A percentile compares a stretch with the other conserved stretches of the same genome.
Conservation (phyloP, 2,888 invertebrate genomes). For the Mayetiola destructor region DNA sequence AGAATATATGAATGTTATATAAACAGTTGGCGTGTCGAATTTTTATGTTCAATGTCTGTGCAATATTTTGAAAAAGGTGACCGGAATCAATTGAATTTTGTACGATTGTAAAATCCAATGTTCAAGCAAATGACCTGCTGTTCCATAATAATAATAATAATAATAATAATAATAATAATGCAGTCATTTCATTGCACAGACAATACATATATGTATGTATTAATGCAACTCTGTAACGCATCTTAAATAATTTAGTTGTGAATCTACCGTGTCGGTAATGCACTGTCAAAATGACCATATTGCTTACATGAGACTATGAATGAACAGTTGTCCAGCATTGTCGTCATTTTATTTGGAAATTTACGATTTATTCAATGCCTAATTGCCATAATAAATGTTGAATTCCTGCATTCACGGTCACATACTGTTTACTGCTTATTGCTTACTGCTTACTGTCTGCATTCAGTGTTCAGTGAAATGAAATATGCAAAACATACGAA, state of each 20-base stretch:
- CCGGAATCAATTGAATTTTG: background rate
- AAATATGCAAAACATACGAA: too few species aligned
- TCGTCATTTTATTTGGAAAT: constrained; percentile 2
- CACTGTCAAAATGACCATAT: background rate
- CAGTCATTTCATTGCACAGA: background rate
- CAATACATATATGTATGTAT: background rate
- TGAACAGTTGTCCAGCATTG: background rate
- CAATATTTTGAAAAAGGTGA: too few species aligned
- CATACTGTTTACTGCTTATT: too few species aligned
- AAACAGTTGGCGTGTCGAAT: too few species aligned
- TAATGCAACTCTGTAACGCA: background rate
- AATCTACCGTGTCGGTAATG: too few species aligned
- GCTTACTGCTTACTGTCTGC: too few species aligned
- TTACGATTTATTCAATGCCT: background rate
- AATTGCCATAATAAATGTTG: background rate
- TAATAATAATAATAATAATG: too few species aligned
- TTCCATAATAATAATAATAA: too few species aligned
- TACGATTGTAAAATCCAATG: too few species aligned
- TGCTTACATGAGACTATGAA: background rate
- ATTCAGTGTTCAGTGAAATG: too few species aligned
- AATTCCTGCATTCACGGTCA: background rate
- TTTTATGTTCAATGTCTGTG: background rate
- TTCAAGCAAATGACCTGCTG: background rate
- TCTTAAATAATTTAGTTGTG: too few species aligned
- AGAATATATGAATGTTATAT: too few species aligned